Base-by-base conservation (phyloP, 92 coral and sea anemone species). In the Isaurus tuberculatus region DNA sequence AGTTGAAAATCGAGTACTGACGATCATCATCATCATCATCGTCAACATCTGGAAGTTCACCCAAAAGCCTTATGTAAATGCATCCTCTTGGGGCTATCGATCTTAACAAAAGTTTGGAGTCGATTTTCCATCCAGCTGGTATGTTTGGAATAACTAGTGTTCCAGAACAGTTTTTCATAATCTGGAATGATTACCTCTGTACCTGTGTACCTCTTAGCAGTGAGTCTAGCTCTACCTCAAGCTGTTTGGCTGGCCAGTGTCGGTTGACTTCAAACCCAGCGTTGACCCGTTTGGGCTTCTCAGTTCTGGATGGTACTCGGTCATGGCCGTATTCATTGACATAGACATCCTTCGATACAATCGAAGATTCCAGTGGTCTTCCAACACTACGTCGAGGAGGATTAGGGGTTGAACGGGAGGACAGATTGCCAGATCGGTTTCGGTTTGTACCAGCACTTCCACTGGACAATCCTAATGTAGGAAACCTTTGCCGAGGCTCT, bases 121-220 rank as follows among this genome's bases (percentile, higher is more conserved):
- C 91, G 31, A 88, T 83, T 78, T 28, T 83, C 22, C 78, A 23
- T 20, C 85, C 85, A 65, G 71, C 51, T 28, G 91, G 87, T 27
- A 83, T 68, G 81, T 83, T 88, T 75, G 91, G 91, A 11, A 58
- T 19, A 17, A 87, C 87, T 4, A 87, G 83, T 27, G 90, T 81
- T 27, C 90, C 90, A 4, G 84, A 81, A 58, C 83, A 81, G 90
- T 81, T 82, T 34, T 87, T 87, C 84, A 81, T 26, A 4, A 87
- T 81, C 25, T 82, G 69, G 28, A 87, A 87, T 53, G 61, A 83
- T 25, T 51, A 75, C 43, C 91, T 85, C 71, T 88, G 88, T 85
- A 88, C 83, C 60, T 77, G 40, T 4, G 84, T 83, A 19, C 88
- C 91, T 83, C 70, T 88, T 27, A 88, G 63, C 67, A 83, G 64